Conservation (phyloP, 2,888 invertebrate genomes). For the Hemithea aestivaria region DNA sequence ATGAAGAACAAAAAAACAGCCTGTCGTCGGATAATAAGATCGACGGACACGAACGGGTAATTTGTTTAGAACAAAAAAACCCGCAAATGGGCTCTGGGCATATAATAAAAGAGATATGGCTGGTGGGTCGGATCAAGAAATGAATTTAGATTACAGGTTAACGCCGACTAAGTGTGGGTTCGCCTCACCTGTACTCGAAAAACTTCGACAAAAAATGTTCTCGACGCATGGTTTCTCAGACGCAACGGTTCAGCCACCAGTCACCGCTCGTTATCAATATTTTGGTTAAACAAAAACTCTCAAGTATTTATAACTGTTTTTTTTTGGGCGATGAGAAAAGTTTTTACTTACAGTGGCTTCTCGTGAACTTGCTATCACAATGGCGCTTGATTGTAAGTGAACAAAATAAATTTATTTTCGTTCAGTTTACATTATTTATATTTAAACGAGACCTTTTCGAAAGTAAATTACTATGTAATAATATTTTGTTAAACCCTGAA, state of each 20-base stretch:
- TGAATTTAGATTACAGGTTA: conserved; percentile 80
- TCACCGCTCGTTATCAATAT: conserved; percentile 54
- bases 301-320: conserved; percentile 42
- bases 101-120: conserved; percentile 76
- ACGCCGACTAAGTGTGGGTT: conserved; percentile 77
- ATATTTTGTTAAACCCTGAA: too few relatives aligned
- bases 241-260: conserved; percentile 47
- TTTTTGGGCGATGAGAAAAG: conserved; percentile 45
- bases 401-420: conserved; percentile 24
- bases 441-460: too few relatives aligned
- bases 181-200: conserved; percentile 71
- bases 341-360: conserved; percentile 28
- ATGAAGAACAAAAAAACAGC: conserved; percentile 33
- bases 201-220: conserved; percentile 52
- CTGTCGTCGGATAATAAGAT: conserved; percentile 66
- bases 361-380: conserved; percentile 21
- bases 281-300: conserved; percentile 47
- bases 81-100: conserved; percentile 73
- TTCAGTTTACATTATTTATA: conserved; percentile 17
- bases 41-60: conserved; percentile 67
- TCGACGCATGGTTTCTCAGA: conserved; percentile 33
- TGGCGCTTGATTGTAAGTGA: conserved; percentile 23
- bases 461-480: too few relatives aligned
- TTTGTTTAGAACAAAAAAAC: conserved; percentile 75
- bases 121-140: conserved; percentile 76